Percentiles rank a stretch among this genome's conserved stretches.
These are phyloP conservation scores for Caretta caretta DNA, from an alignment of 2,113 vertebrate species.

Conservation along the genomic window DNA sequence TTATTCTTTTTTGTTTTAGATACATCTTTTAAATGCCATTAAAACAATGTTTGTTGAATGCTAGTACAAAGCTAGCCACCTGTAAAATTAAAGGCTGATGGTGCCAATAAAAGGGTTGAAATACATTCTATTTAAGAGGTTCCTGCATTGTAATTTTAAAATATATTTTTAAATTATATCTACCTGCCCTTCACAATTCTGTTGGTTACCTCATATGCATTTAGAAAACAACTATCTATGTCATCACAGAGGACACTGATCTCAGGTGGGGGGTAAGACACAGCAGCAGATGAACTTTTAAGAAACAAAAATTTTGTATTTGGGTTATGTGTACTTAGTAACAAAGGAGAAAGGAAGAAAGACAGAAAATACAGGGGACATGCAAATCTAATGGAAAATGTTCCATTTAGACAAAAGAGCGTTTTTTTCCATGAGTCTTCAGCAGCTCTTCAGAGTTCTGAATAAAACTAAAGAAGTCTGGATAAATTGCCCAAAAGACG, in stretches of 20 bases:
- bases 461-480: constrained; percentile 73
- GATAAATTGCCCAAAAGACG: constrained; percentile 76
- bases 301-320: constrained; percentile 57
- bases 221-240: constrained; percentile 72
- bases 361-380: constrained; percentile 35
- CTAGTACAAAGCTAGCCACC: constrained; percentile 67
- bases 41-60: constrained; percentile 75
- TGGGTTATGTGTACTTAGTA: constrained; percentile 16
- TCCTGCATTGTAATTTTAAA: constrained; percentile 66
- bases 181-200: constrained; percentile 60
- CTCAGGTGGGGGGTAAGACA: constrained; percentile 67
- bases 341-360: constrained; percentile 59
- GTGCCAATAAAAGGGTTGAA: constrained; percentile 59
- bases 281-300: constrained; percentile 64
- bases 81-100: constrained; percentile 72
- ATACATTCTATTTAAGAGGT: constrained; percentile 64
- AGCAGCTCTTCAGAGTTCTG: constrained; percentile 64
- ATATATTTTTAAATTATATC: constrained; percentile 68
- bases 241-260: constrained; percentile 72
- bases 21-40: constrained; percentile 66
- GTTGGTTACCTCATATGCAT: constrained; percentile 53
- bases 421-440: constrained; percentile 39
- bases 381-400: constrained; percentile 28
- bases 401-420: constrained; percentile 23
- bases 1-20: constrained; percentile 53